Percentiles rank a stretch among this genome's conserved stretches.
phyloP scores from a whole-genome alignment of 1,140 invertebrate genomes.

The Heliothis subflexa region DNA sequence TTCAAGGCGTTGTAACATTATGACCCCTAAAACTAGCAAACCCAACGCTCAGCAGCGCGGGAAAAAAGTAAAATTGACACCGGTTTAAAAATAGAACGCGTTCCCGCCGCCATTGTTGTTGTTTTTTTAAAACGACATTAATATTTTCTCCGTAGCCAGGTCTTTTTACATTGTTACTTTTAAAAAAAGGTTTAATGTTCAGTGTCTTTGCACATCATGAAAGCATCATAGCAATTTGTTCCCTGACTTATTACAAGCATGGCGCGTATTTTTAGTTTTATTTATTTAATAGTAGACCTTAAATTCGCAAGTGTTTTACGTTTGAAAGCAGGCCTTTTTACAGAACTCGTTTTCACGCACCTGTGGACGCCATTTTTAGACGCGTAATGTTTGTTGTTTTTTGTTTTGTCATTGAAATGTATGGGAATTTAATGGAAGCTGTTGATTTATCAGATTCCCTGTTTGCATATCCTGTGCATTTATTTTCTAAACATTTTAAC shows the following conservation, averaged over 20 bases:
- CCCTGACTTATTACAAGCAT: conserved; percentile 10
- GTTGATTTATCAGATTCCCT: not conserved
- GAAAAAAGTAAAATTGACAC: conserved; percentile 62
- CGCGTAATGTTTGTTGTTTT: not conserved
- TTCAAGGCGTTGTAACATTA: not conserved
- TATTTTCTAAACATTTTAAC: not conserved
- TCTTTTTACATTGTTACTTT: conserved; percentile 46
- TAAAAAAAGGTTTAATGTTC: conserved; percentile 39
- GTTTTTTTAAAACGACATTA: conserved; percentile 57
- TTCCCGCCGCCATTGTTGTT: conserved; percentile 52
- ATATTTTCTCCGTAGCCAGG: conserved; percentile 55
- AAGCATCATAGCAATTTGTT: conserved; percentile 13
- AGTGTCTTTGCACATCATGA: conserved; percentile 26
- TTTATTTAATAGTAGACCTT: not conserved
- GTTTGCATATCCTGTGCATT: not conserved
- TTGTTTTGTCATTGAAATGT: not conserved
- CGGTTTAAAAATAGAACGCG: conserved; percentile 64
- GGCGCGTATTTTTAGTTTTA: not conserved
- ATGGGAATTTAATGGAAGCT: not conserved
- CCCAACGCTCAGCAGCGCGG: conserved; percentile 20
- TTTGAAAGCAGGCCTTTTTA: conserved; percentile 2
- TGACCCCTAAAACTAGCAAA: not conserved
- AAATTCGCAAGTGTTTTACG: conserved; percentile 6
- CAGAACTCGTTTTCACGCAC: conserved; percentile 6
- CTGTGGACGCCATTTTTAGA: conserved; percentile 16